Base-by-base conservation (phyloP, 2,797 vertebrate genomes). In the Knipowitschia caucasica region DNA sequence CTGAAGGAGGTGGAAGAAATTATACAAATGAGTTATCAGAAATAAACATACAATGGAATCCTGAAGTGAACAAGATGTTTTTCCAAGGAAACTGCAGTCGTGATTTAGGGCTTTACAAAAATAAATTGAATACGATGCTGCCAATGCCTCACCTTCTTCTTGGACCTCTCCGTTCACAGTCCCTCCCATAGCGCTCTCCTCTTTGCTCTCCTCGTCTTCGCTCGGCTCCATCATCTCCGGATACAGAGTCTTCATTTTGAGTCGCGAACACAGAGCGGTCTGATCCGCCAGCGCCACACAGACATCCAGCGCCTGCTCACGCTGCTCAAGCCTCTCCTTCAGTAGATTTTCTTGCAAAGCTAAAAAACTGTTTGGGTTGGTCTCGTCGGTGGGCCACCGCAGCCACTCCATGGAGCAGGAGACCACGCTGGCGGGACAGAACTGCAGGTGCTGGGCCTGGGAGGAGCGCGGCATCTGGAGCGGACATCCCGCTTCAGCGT, bases 371-470 rank as follows among this genome's bases (percentile, higher is more conserved):
- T 83, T 65, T 24, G 73, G 75, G 56, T 92, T 84, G 0, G 91
- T 91, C 39, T 94, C 91, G 46, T 94, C 84, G 0, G 80, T 83
- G 0, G 93, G 94, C 94, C 94, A 98, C 46, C 96, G 93, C 61
- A 94, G 93, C 96, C 96, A 99, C 54, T 98, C 95, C 95, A 98
- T 94, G 0, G 94, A 94, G 82, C 97, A 99, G 72, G 89, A 90
- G 38, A 99, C 93, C 27, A 95, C 79, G 0, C 97, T 99, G 78
- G 96, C 95, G 0, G 97, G 95, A 60, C 96, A 99, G 45, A 81
- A 81, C 51, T 86, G 88, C 35, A 99, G 89, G 71, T 99, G 97
- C 50, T 90, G 90, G 0, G 91, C 93, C 73, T 77, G 86, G 8
- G 90, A 92, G 55, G 89, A 93, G 50, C 95, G 95, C 14, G 89